Percentiles rank a stretch among this genome's conserved stretches.
phyloP scores from a whole-genome alignment of 2,113 vertebrate genomes.

The Gymnogyps californianus region DNA sequence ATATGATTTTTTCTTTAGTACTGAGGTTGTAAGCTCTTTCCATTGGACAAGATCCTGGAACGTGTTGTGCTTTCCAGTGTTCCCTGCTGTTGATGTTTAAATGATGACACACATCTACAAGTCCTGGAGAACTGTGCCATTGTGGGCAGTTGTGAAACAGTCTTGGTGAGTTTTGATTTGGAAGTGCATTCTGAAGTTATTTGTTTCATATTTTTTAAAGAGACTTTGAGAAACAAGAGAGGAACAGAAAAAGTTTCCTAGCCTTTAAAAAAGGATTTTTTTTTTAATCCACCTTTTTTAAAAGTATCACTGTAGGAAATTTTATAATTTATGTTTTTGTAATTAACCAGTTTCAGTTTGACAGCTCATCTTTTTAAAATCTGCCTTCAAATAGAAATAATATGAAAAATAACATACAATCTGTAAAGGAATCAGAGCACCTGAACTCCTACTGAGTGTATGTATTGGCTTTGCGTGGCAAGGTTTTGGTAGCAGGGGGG shows the following conservation, averaged over 20 bases:
- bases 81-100: background rate
- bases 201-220: background rate
- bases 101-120: background rate
- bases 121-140: background rate
- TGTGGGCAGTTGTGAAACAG: background rate
- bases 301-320: background rate
- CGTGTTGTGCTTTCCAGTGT: background rate
- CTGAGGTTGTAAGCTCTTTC: background rate
- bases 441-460: background rate
- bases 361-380: background rate
- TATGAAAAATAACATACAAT: background rate
- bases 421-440: background rate
- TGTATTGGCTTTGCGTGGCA: too few species aligned
- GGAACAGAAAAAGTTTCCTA: background rate
- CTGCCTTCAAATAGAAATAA: background rate
- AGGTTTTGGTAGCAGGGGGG: too few species aligned
- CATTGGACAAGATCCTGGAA: background rate
- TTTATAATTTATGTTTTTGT: background rate
- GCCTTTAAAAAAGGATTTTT: background rate
- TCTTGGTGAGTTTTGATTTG: background rate
- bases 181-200: background rate
- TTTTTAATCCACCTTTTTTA: background rate
- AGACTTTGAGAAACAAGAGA: background rate
- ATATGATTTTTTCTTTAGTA: background rate
- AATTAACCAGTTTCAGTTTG: background rate